phyloP scores from a whole-genome alignment of 2,113 vertebrate genomes.

The Lampris megalopsis region DNA sequence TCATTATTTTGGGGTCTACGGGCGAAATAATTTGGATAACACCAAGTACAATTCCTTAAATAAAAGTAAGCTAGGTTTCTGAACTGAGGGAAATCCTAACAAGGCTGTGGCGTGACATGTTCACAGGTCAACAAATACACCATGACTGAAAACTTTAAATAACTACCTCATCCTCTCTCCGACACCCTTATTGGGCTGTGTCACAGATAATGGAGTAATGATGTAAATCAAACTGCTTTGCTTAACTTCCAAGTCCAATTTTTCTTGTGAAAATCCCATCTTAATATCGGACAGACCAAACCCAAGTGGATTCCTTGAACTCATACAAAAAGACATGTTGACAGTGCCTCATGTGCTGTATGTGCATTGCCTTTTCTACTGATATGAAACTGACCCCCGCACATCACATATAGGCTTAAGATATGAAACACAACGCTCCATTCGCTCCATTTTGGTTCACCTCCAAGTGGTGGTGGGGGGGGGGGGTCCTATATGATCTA shows the following conservation, averaged over 20 bases:
- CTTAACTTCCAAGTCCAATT: no score
- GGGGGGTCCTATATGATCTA: slow-evolving; percentile 32
- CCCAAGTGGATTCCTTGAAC: background rate
- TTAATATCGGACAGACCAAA: background rate
- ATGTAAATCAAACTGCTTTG: background rate
- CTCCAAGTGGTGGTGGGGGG: slow-evolving; percentile 21
- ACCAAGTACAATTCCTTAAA: background rate
- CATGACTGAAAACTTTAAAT: background rate
- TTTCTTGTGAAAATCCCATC: background rate
- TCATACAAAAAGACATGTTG: background rate
- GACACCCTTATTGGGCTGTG: background rate
- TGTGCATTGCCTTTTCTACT: background rate
- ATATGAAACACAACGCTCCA: background rate
- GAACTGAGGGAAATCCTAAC: slow-evolving; percentile 6
- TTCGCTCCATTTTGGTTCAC: background rate
- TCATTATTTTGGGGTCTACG: no score
- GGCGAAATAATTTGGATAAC: background rate
- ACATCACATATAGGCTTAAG: background rate
- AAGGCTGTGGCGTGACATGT: background rate
- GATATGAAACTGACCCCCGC: background rate
- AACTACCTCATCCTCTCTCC: slow-evolving; percentile 8
- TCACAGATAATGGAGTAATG: background rate
- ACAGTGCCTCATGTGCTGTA: slow-evolving; percentile 2
- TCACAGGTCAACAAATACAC: no score
- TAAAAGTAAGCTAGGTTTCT: background rate